These are phyloP conservation scores for Pipistrellus kuhlii DNA, from an alignment of 2,797 vertebrate genomes.

Conservation along the genomic window DNA sequence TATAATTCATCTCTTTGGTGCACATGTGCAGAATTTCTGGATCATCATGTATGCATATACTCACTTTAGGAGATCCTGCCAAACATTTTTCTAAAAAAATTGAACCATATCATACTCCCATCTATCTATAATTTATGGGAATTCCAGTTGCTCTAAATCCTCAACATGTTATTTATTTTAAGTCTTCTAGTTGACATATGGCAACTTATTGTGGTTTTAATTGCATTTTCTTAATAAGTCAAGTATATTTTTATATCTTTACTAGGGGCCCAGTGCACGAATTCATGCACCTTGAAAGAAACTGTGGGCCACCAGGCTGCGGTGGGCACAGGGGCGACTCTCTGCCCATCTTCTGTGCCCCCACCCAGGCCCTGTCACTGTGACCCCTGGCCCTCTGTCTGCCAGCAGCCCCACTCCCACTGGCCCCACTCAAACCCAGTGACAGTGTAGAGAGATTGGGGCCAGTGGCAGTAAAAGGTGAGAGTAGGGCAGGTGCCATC, in stretches of 20 bases:
- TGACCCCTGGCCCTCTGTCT: too few relatives aligned
- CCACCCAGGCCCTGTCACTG: too few relatives aligned
- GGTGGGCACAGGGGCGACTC: too few relatives aligned
- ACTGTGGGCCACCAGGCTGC: too few relatives aligned
- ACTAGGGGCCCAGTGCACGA: too few relatives aligned
- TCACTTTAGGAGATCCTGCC: not conserved
- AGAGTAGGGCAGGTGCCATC: too few relatives aligned
- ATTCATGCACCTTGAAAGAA: too few relatives aligned
- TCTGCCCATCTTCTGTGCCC: too few relatives aligned
- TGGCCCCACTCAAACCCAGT: too few relatives aligned
- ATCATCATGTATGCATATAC: not conserved
- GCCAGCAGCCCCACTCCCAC: too few relatives aligned
- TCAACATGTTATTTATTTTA: not conserved
- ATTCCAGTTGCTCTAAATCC: not conserved
- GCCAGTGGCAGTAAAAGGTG: too few relatives aligned
- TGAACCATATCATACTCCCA: slow-evolving; percentile 33
- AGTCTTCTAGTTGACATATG: not conserved
- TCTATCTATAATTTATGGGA: not conserved
- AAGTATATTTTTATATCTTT: not conserved
- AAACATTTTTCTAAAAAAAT: slow-evolving; percentile 43
- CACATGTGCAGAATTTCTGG: not conserved
- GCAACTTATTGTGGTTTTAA: not conserved
- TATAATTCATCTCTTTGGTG: not conserved
- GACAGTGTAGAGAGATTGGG: too few relatives aligned
- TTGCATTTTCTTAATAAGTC: slow-evolving; percentile 2